Evolutionary conservation across 2,113 vertebrate genomes (phyloP).

Genomic region (Siphamia tubifer): DNA sequence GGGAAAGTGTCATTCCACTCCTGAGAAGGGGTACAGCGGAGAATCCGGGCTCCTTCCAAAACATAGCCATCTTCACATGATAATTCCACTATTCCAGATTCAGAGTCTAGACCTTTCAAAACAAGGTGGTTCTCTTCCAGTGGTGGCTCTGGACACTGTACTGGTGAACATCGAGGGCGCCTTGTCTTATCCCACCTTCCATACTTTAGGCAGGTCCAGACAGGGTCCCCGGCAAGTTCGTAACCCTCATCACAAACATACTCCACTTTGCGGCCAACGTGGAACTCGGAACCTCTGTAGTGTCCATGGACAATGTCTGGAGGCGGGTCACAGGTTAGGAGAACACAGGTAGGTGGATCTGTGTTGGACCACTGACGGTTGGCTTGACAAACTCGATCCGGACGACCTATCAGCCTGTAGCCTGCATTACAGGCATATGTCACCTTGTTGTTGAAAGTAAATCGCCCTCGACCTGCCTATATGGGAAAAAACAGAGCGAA

Average conservation of each 20-base stretch:
- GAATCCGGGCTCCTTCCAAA: constrained; percentile 83
- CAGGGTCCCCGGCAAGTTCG: constrained; percentile 85
- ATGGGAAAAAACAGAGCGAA: constrained; percentile 1
- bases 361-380: constrained; percentile 93
- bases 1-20: constrained; percentile 96
- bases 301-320: constrained; percentile 84
- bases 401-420: constrained; percentile 83
- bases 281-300: constrained; percentile 84
- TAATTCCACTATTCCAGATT: constrained; percentile 85
- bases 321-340: constrained; percentile 89
- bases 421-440: constrained; percentile 87
- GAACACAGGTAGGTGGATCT: constrained; percentile 83
- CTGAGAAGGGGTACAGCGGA: constrained; percentile 87
- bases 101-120: constrained; percentile 81
- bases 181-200: constrained; percentile 88
- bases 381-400: constrained; percentile 87
- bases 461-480: constrained; percentile 80
- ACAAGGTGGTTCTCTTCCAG: constrained; percentile 90
- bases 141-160: constrained; percentile 91
- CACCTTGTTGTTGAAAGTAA: constrained; percentile 85
- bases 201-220: constrained; percentile 91
- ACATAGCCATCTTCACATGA: constrained; percentile 90
- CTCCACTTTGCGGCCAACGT: constrained; percentile 87
- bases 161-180: constrained; percentile 85
- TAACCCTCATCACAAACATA: constrained; percentile 94